These are phyloP conservation scores for Porites australiensis DNA, from an alignment of 64 coral and sea anemone species.

Conservation along the genomic window DNA sequence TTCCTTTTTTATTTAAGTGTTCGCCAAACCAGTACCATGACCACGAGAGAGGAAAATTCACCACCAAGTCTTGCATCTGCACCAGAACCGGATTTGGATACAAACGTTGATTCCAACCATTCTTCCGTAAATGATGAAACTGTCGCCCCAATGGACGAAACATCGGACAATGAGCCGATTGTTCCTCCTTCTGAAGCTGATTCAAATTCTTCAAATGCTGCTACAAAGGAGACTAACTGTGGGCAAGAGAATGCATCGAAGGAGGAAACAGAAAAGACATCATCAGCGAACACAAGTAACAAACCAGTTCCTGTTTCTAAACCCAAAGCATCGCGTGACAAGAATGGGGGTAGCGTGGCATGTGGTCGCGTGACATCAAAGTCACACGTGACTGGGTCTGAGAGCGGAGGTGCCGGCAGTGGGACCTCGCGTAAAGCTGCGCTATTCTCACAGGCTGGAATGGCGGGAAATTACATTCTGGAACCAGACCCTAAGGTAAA, in stretches of 20 bases:
- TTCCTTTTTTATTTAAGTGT: not conserved
- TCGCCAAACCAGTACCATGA: not conserved
- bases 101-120: not conserved
- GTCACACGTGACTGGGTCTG: constrained; percentile 27
- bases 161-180: not conserved
- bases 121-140: constrained; percentile 9
- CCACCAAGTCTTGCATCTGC: not conserved
- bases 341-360: constrained; percentile 1
- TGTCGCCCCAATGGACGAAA: not conserved
- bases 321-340: constrained; percentile 47
- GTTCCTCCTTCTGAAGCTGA: not conserved
- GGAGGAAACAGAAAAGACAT: not conserved
- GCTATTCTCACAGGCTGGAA: constrained; percentile 24
- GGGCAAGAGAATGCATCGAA: constrained; percentile 8
- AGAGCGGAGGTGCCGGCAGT: constrained; percentile 19
- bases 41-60: not conserved
- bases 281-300: not conserved
- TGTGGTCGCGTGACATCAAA: constrained; percentile 22
- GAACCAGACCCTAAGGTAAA: constrained; percentile 89
- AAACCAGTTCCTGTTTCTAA: constrained; percentile 8
- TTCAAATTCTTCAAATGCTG: not conserved
- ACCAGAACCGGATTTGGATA: not conserved
- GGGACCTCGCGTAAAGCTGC: constrained; percentile 37
- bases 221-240: not conserved
- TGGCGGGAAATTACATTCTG: constrained; percentile 41